Percentiles rank a stretch among this genome's conserved stretches.
These are phyloP conservation scores for Thumatha senex DNA, from an alignment of 2,888 invertebrate genomes.

Conservation along the genomic window DNA sequence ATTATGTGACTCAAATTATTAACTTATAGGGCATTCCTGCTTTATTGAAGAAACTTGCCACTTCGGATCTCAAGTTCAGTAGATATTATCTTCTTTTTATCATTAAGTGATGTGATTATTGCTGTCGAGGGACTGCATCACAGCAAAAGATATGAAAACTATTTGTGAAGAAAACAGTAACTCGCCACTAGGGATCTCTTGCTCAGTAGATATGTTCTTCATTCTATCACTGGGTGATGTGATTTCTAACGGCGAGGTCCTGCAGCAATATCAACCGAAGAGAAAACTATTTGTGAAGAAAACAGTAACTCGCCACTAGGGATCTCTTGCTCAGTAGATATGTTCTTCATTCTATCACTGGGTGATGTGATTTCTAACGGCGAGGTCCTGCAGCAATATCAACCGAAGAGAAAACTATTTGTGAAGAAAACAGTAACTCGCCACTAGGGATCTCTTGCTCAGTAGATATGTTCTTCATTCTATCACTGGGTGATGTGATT, in stretches of 20 bases:
- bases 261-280: no score
- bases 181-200: constrained; percentile 6
- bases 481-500: constrained; percentile 19
- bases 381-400: neutral
- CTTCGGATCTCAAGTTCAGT: constrained; percentile 15
- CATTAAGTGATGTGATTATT: constrained; percentile 23
- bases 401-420: neutral
- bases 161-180: neutral
- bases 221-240: constrained; percentile 14
- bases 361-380: constrained; percentile 5
- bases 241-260: no score
- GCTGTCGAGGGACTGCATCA: neutral
- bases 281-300: neutral
- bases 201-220: constrained; percentile 11
- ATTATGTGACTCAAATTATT: no score
- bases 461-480: constrained; percentile 19
- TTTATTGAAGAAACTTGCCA: neutral
- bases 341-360: constrained; percentile 15
- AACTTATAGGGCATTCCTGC: no score
- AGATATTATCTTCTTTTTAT: constrained; percentile 19
- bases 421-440: neutral
- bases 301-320: neutral
- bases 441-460: constrained; percentile 14
- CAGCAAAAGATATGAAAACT: neutral
- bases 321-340: constrained; percentile 14